Conservation (phyloP, 2,888 invertebrate genomes). For the Mycogona germanica region DNA sequence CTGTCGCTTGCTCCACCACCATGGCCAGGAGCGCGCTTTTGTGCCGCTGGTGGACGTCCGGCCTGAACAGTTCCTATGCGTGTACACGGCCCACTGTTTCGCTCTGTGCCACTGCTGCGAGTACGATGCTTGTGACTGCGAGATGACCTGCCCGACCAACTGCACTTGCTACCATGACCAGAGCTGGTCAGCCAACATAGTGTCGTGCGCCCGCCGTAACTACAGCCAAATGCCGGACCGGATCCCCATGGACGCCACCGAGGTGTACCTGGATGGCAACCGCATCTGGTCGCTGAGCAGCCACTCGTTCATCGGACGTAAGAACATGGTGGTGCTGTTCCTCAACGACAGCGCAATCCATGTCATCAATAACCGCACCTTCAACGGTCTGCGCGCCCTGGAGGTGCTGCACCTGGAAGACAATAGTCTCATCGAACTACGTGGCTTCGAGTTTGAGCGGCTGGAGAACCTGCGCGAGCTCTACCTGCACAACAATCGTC, state of each 20-base stretch:
- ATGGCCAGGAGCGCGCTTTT: constrained; percentile 55
- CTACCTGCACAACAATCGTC: constrained; percentile 59
- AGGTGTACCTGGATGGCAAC: constrained; percentile 73
- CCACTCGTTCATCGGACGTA: constrained; percentile 74
- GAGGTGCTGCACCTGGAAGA: constrained; percentile 61
- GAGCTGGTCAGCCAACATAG: constrained; percentile 73
- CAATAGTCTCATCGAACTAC: constrained; percentile 53
- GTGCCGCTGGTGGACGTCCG: constrained; percentile 65
- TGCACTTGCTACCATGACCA: constrained; percentile 84
- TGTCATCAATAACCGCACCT: constrained; percentile 64
- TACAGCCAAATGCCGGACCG: constrained; percentile 48
- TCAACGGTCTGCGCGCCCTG: constrained; percentile 66
- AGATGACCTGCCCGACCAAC: constrained; percentile 77
- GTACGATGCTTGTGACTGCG: constrained; percentile 83
- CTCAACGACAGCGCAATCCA: constrained; percentile 67
- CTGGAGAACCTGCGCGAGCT: constrained; percentile 56
- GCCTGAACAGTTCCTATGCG: constrained; percentile 70
- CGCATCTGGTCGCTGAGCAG: constrained; percentile 59
- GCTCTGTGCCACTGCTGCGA: constrained; percentile 81
- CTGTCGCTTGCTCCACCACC: constrained; percentile 49
- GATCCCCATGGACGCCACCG: constrained; percentile 85
- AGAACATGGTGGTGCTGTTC: constrained; percentile 59
- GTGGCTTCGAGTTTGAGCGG: constrained; percentile 69
- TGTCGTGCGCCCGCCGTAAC: constrained; percentile 57
- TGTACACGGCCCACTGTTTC: constrained; percentile 73